Percentiles rank a stretch among this genome's conserved stretches.
These are phyloP conservation scores for Dryococelus australis DNA, from an alignment of 2,888 invertebrate genomes.

Conservation along the genomic window DNA sequence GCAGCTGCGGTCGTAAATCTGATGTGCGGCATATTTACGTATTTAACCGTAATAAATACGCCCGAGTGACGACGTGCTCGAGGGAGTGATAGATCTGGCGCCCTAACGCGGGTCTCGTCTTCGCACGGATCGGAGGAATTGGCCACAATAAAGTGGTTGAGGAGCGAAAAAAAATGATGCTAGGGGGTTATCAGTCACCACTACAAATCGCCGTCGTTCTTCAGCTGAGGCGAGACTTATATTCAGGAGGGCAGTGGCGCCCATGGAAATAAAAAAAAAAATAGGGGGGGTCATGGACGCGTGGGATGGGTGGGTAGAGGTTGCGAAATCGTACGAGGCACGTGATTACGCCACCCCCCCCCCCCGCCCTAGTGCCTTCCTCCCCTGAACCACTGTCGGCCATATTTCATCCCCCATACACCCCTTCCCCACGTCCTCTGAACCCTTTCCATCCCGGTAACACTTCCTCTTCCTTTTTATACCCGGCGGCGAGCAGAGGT, in stretches of 20 bases:
- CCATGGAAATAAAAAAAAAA: neutral
- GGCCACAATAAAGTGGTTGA: neutral
- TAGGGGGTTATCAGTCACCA: neutral
- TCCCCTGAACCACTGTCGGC: neutral
- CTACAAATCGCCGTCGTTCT: neutral
- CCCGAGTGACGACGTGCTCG: neutral
- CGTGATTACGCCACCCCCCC: neutral
- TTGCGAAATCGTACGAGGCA: neutral
- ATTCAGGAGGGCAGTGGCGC: neutral
- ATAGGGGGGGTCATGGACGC: neutral
- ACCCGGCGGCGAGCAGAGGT: neutral
- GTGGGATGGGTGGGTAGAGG: neutral
- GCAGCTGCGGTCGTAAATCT: neutral
- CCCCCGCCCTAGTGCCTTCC: neutral
- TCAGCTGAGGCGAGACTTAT: neutral
- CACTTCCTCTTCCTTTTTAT: neutral
- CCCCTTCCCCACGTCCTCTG: neutral
- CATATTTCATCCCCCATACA: neutral
- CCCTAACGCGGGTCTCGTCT: neutral
- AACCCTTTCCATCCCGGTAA: neutral
- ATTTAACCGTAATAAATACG: slow-evolving; percentile 16
- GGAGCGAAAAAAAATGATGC: neutral
- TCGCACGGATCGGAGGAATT: neutral
- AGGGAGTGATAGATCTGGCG: neutral
- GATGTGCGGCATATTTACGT: neutral